These are phyloP conservation scores for Oryzias melastigma DNA, from an alignment of 2,113 vertebrate genomes.

Conservation along the genomic window DNA sequence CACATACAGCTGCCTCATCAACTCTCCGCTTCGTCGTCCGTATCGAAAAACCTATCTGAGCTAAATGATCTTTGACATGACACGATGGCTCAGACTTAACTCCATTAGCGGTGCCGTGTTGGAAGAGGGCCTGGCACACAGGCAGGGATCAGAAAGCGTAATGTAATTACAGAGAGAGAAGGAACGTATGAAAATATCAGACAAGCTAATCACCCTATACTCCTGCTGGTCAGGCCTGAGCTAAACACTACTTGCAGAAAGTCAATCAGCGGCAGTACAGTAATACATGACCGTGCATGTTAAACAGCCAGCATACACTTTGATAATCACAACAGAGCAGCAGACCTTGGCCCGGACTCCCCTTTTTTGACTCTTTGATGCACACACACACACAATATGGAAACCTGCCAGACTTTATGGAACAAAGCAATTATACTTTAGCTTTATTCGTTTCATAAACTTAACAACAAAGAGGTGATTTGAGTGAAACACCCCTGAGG, in stretches of 20 bases:
- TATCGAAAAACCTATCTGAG: conserved; percentile 59
- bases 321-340: conserved; percentile 27
- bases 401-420: conserved; percentile 31
- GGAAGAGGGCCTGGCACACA: conserved; percentile 60
- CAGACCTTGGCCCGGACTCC: conserved; percentile 30
- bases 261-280: conserved; percentile 22
- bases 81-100: conserved; percentile 64
- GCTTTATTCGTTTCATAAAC: too few relatives aligned
- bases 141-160: conserved; percentile 65
- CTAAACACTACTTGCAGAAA: conserved; percentile 27
- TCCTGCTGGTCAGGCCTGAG: conserved; percentile 56
- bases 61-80: conserved; percentile 70
- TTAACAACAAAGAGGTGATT: too few relatives aligned
- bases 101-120: conserved; percentile 73
- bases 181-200: conserved; percentile 60
- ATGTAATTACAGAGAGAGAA: conserved; percentile 66
- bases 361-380: conserved; percentile 53
- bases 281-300: conserved; percentile 8
- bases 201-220: conserved; percentile 61
- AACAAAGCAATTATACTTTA: background rate
- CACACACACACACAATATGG: conserved; percentile 38
- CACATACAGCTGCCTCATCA: background rate
- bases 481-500: too few relatives aligned
- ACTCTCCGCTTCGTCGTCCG: background rate
- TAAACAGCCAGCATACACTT: conserved; percentile 1